These are phyloP conservation scores for Tryphoninae sp. DNA, from an alignment of 2,888 invertebrate species.

Conservation along the genomic window DNA sequence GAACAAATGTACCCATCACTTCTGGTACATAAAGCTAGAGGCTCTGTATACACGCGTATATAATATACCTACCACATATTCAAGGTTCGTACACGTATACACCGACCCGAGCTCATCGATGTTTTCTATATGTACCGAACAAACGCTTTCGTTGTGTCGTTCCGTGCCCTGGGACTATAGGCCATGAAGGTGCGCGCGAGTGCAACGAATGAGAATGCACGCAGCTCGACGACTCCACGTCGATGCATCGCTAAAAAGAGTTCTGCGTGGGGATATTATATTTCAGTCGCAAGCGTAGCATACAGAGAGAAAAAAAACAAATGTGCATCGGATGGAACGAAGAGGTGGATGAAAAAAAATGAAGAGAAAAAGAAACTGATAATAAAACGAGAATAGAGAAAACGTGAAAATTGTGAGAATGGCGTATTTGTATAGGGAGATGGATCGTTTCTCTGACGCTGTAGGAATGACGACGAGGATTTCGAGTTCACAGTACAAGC, in stretches of 20 bases:
- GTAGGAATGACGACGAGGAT: conserved; percentile 7
- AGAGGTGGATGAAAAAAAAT: conserved; percentile 20
- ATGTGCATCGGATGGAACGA: not conserved
- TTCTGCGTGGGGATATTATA: conserved; percentile 12
- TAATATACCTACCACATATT: conserved; percentile 4
- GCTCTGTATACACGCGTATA: conserved; percentile 21
- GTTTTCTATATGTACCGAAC: conserved; percentile 7
- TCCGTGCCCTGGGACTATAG: conserved; percentile 2
- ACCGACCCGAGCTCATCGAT: conserved; percentile 19
- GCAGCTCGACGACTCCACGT: conserved; percentile 33
- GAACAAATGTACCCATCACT: conserved; percentile 80
- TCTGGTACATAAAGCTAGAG: conserved; percentile 79
- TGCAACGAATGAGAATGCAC: conserved; percentile 35
- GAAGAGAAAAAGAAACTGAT: conserved; percentile 37
- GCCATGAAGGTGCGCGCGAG: conserved; percentile 16
- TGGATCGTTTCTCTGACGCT: conserved; percentile 17
- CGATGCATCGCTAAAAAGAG: conserved; percentile 49
- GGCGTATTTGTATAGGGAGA: conserved; percentile 28
- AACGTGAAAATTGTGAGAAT: conserved; percentile 42
- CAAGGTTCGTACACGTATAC: not conserved
- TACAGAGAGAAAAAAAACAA: conserved; percentile 29
- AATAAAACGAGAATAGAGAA: conserved; percentile 40
- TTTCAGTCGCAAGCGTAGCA: not conserved
- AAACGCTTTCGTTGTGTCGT: conserved; percentile 22
- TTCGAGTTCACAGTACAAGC: conserved; percentile 36